Base-by-base conservation (phyloP, 2,888 invertebrate genomes). In the Tetranychus truncatus region DNA sequence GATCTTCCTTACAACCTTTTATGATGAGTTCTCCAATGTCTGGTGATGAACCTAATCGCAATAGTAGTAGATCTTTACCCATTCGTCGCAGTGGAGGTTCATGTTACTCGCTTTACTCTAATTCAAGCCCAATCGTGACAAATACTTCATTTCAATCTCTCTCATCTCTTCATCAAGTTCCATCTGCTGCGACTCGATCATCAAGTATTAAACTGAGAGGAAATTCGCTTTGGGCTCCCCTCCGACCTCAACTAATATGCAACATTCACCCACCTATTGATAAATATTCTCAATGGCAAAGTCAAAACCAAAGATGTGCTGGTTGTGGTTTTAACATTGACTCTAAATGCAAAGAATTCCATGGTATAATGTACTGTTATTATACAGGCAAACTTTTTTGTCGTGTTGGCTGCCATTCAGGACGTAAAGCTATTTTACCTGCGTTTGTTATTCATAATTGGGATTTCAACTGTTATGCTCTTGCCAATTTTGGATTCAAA, bases 321-420 rank as follows among this genome's bases (percentile, higher is more conserved):
- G 91, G 91, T 5, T 92, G 92, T 83, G 91, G 91, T 1, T 89
- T 89, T 86, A 87, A 87, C 80, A 89, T 92, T 7, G 88, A 89
- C 2, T 55, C 55, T 55, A 55, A 55, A 55, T 15, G 55, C 15
- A 18, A 24, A 20, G 72, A 72, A 73, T 45, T 46, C 15, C 24
- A 20, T 21, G 4, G 75, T 44, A 67, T 75, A 45, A 20, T 72
- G 20, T 91, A 90, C 81, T 91, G 91, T 81, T 88, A 89, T 80
- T 92, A 92, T 83, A 84, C 91, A 77, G 91, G 91, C 11, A 87
- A 90, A 80, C 91, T 89, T 83, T 91, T 91, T 83, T 92, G 92
- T 81, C 90, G 91, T 15, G 90, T 90, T 72, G 92, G 92, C 81
- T 92, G 73, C 55, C 73, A 73, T 73, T 73, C 73, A 4, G 45